Evolutionary conservation across 2,113 vertebrate genomes (phyloP).

Genomic region (Chaenocephalus aceratus): DNA sequence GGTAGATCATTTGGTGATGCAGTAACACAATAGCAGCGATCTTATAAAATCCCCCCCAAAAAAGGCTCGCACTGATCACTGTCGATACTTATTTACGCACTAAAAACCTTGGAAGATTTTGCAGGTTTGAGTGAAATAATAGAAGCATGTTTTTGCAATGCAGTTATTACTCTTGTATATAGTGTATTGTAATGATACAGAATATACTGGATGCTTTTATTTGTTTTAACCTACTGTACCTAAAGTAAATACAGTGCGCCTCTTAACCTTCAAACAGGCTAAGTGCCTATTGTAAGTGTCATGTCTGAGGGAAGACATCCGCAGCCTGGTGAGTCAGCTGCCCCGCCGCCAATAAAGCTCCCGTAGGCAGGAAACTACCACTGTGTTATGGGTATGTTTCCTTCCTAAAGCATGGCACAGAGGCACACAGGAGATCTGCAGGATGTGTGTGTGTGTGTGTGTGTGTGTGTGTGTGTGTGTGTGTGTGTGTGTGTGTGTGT

Average conservation of each 20-base stretch:
- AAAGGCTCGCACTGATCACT: background rate
- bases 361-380: conserved; percentile 71
- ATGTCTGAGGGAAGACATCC: conserved; percentile 57
- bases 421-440: conserved; percentile 71
- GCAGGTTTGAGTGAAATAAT: background rate
- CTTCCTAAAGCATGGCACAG: conserved; percentile 71
- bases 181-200: background rate
- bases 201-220: background rate
- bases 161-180: no score
- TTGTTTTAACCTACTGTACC: background rate
- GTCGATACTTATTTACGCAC: background rate
- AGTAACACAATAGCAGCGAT: background rate
- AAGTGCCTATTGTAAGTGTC: conserved; percentile 58
- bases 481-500: background rate
- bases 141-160: background rate
- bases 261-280: conserved; percentile 45
- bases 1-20: background rate
- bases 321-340: conserved; percentile 64
- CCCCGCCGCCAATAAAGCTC: conserved; percentile 55
- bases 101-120: background rate
- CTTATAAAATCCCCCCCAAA: background rate
- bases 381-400: conserved; percentile 73
- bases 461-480: background rate
- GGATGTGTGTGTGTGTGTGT: conserved; percentile 51
- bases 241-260: conserved; percentile 8